These are phyloP conservation scores for Lagenorhynchus albirostris DNA, from an alignment of 2,113 vertebrate genomes.

Conservation along the genomic window DNA sequence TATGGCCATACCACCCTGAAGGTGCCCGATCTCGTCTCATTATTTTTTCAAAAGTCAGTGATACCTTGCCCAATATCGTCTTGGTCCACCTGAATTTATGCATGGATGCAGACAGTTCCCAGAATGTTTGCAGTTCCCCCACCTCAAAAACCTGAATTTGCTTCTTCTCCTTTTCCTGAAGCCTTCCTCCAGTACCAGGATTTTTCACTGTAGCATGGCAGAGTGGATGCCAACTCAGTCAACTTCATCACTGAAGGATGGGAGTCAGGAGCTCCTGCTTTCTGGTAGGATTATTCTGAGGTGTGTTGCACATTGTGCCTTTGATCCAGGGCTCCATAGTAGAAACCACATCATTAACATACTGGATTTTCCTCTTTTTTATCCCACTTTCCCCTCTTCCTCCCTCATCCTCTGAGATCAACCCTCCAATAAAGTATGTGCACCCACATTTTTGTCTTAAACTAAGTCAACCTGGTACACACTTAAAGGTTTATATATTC, in stretches of 20 bases:
- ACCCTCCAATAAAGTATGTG: not conserved
- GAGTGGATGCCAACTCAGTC: not conserved
- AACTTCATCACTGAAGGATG: rapidly evolving
- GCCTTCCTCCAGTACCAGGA: too few species aligned
- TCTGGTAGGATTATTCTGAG: not conserved
- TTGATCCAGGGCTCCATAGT: not conserved
- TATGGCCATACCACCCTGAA: too few species aligned
- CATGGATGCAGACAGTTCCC: not conserved
- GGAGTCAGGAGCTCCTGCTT: not conserved
- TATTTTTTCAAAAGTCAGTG: not conserved
- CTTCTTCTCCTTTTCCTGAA: not conserved
- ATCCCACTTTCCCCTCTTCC: too few species aligned
- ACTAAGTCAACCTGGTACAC: not conserved
- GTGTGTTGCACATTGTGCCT: rapidly evolving
- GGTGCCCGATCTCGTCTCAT: too few species aligned
- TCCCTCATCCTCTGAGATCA: not conserved
- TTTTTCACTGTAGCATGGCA: rapidly evolving
- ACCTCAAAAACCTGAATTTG: not conserved
- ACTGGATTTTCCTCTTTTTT: not conserved
- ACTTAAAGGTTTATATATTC: not conserved
- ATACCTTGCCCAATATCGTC: not conserved
- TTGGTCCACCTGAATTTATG: not conserved
- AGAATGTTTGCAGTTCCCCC: not conserved
- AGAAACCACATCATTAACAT: not conserved
- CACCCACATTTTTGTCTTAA: not conserved